These are phyloP conservation scores for Hermaeophaga mercurialis DNA, from an alignment of 2,888 invertebrate genomes.

Conservation along the genomic window DNA sequence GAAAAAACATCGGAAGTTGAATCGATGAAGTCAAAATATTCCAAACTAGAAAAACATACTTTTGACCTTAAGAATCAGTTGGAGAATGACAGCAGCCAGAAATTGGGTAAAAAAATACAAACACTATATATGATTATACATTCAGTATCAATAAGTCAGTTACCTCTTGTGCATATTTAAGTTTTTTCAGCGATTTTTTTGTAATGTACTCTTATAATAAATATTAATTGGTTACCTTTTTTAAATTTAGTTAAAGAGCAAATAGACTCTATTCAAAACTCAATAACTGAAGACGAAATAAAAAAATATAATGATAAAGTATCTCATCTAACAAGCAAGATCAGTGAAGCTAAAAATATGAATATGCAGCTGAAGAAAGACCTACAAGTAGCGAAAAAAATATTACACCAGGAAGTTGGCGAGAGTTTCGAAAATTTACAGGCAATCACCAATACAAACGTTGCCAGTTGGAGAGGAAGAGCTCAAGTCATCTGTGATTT, in stretches of 20 bases:
- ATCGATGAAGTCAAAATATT: slow-evolving; percentile 64
- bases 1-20: slow-evolving; percentile 68
- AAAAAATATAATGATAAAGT: slow-evolving; percentile 69
- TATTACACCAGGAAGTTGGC: slow-evolving; percentile 76
- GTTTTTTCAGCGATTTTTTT: too few relatives aligned
- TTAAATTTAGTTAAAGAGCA: slow-evolving; percentile 6
- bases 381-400: slow-evolving; percentile 72
- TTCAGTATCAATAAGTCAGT: too few relatives aligned
- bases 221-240: too few relatives aligned
- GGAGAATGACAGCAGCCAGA: slow-evolving; percentile 19
- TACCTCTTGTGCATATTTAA: too few relatives aligned
- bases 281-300: slow-evolving; percentile 60
- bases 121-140: too few relatives aligned
- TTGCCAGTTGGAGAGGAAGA: slow-evolving; percentile 74
- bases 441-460: slow-evolving; percentile 62
- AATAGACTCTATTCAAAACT: slow-evolving; percentile 36
- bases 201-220: too few relatives aligned
- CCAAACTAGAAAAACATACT: slow-evolving; percentile 61
- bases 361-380: slow-evolving; percentile 73
- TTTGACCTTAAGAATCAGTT: slow-evolving; percentile 52
- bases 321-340: slow-evolving; percentile 63
- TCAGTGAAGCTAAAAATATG: slow-evolving; percentile 72
- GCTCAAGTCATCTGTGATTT: slow-evolving; percentile 75
- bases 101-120: too few relatives aligned
- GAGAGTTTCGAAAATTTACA: slow-evolving; percentile 70